A percentile compares a stretch with the other conserved stretches of the same genome.
These are phyloP conservation scores for Diphyllodes magnificus DNA, from an alignment of 2,113 vertebrate genomes.

Conservation along the genomic window DNA sequence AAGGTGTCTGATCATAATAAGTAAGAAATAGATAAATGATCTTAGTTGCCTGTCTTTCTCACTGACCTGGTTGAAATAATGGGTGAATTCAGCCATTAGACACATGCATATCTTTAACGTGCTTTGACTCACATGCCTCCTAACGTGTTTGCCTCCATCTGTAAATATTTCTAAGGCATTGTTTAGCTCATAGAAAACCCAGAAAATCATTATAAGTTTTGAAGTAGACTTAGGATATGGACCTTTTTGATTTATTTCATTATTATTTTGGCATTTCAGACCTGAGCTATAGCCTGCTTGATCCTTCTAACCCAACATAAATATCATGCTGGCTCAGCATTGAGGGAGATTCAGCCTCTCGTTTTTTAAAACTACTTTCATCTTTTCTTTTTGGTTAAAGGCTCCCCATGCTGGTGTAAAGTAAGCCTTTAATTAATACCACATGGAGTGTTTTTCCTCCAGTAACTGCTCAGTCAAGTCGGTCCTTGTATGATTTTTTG, in stretches of 20 bases:
- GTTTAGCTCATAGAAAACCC: neutral
- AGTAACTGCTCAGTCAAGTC: neutral
- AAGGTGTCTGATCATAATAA: neutral
- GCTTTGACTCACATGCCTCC: neutral
- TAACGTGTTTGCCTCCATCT: neutral
- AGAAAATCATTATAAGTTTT: neutral
- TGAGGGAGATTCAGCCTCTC: neutral
- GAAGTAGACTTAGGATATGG: neutral
- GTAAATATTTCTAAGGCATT: neutral
- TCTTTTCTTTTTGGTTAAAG: constrained; percentile 24
- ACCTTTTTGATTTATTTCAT: constrained; percentile 31
- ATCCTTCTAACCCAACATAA: constrained; percentile 29
- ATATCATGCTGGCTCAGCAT: neutral
- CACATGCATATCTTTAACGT: neutral
- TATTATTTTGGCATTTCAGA: constrained; percentile 43
- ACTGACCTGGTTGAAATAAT: neutral
- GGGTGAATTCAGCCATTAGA: neutral
- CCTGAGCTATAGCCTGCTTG: constrained; percentile 1
- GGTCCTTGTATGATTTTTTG: constrained; percentile 3
- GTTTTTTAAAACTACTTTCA: constrained; percentile 8
- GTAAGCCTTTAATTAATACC: constrained; percentile 51
- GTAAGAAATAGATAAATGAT: neutral
- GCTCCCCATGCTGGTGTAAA: neutral
- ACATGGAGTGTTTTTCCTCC: constrained; percentile 8
- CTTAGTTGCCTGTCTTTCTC: neutral